Percentiles rank a stretch among this genome's conserved stretches.
phyloP scores from a whole-genome alignment of 2,888 invertebrate species.

The Rhamnusium bicolor region DNA sequence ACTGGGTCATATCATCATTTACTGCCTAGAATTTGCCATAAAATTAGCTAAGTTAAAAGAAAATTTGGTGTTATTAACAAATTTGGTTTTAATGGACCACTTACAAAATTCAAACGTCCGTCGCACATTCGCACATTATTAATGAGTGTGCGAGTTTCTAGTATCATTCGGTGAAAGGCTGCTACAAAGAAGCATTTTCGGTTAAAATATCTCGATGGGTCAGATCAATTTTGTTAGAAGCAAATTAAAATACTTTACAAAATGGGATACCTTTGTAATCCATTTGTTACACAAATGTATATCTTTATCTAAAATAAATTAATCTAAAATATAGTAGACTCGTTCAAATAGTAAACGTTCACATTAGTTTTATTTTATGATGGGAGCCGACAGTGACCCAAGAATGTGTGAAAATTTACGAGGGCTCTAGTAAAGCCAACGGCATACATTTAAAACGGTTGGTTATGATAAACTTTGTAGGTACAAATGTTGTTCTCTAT shows the following conservation, averaged over 20 bases:
- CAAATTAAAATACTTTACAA: slow-evolving; percentile 2
- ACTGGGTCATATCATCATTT: no score
- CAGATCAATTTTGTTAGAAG: neutral
- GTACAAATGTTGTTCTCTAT: neutral
- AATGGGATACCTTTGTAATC: no score
- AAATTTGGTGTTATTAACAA: no score
- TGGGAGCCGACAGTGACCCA: neutral
- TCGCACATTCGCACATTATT: neutral
- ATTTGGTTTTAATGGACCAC: neutral
- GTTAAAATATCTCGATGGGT: neutral
- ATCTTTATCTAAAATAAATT: slow-evolving; percentile 7
- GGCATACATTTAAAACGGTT: neutral
- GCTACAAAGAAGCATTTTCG: neutral
- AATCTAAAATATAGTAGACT: slow-evolving; percentile 9
- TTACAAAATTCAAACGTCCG: neutral
- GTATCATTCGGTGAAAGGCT: neutral
- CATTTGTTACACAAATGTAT: neutral
- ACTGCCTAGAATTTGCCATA: no score
- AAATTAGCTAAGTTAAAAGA: no score
- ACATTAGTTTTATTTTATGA: neutral
- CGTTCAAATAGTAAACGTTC: neutral
- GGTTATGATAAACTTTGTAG: neutral
- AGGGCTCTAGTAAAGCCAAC: neutral
- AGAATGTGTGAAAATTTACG: slow-evolving; percentile 9
- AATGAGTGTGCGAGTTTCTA: neutral